Percentiles rank a stretch among this genome's conserved stretches.
Evolutionary conservation across 2,113 vertebrate genomes (phyloP).

Genomic region (Corythoichthys intestinalis): DNA sequence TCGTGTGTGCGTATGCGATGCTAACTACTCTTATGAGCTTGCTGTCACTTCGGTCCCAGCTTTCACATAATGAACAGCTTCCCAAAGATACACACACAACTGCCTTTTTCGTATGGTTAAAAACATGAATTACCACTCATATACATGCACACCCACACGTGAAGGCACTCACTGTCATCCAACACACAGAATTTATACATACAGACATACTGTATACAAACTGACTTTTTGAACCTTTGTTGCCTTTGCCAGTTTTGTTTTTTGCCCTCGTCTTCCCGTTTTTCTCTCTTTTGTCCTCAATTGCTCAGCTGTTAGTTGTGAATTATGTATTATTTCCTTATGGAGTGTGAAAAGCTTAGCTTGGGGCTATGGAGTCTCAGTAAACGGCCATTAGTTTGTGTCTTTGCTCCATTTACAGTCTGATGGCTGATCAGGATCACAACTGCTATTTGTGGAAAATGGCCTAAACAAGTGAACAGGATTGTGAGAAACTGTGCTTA

Average conservation of each 20-base stretch:
- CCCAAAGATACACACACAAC: slow-evolving; percentile 20
- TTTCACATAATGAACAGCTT: slow-evolving; percentile 45
- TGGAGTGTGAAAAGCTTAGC: slow-evolving; percentile 68
- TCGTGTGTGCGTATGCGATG: slow-evolving; percentile 34
- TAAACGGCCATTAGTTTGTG: slow-evolving; percentile 65
- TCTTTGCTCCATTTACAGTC: slow-evolving; percentile 64
- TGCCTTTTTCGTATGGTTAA: slow-evolving; percentile 18
- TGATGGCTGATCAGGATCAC: slow-evolving; percentile 49
- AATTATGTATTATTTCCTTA: slow-evolving; percentile 70
- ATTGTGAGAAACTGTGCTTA: neutral
- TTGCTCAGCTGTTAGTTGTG: slow-evolving; percentile 65
- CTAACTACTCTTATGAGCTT: slow-evolving; percentile 59
- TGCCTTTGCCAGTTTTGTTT: slow-evolving; percentile 10
- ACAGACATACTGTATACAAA: slow-evolving; percentile 5
- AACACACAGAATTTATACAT: neutral
- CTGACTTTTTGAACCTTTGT: slow-evolving; percentile 13
- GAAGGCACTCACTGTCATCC: slow-evolving; percentile 20
- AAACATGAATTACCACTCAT: slow-evolving; percentile 18
- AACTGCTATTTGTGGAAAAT: neutral
- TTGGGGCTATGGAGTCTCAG: slow-evolving; percentile 58
- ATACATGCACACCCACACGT: slow-evolving; percentile 47
- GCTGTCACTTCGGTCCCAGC: slow-evolving; percentile 58
- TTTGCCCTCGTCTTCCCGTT: slow-evolving; percentile 17
- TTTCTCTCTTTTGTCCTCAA: slow-evolving; percentile 51
- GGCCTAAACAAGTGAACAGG: neutral